Evolutionary conservation across 2,797 vertebrate species (phyloP), one percentile per base, ranked within the genome.

Genomic region (Sebastes cheni): DNA sequence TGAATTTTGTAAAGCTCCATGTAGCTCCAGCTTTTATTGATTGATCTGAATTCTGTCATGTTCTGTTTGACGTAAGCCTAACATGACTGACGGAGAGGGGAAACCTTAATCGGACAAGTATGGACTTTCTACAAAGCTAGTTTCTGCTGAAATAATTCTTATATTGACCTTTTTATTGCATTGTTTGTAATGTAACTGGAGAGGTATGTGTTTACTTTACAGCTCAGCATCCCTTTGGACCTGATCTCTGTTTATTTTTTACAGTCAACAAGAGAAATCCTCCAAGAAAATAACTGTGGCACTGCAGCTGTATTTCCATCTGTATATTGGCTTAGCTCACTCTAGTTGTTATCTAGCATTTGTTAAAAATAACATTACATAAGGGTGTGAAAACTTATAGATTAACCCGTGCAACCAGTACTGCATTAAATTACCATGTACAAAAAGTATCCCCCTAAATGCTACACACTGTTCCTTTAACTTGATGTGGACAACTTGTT

Each of bases 1-100:
- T 46, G 4, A 68, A 62, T 13, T 13, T 36, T 58, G 39, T 67
- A 11, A 50, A 36, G 74, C 39, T 42, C 62, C 1, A 1, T 23
- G 50, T 32, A 10, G 66, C 27, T 29, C 27, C 67, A 72, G 75
- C 25, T 50, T 66, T 27, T 29, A 59, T 69, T 60, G 54, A 86
- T 65, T 50, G 23, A 60, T 46, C 2, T 58, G 39, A 72, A 70
- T 9, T 50, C 34, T 56, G 5, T 32, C 60, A 55, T 8, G 20
- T 11, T 78, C 25, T 50, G n/a, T 11, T 54, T 8, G 23, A 52
- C 5, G 2, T 7, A 27, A 54, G 12, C 32, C 52, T 23, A 16
- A 29, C 9, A 20, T 18, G 22, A 6, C 39, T 69, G 68, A 72
- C 66, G 4, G 25, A 0, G 20, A 46, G 25, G 3, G 5, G 8